phyloP scores from a whole-genome alignment of 2,888 invertebrate species.

The Drosophila peninsularis region DNA sequence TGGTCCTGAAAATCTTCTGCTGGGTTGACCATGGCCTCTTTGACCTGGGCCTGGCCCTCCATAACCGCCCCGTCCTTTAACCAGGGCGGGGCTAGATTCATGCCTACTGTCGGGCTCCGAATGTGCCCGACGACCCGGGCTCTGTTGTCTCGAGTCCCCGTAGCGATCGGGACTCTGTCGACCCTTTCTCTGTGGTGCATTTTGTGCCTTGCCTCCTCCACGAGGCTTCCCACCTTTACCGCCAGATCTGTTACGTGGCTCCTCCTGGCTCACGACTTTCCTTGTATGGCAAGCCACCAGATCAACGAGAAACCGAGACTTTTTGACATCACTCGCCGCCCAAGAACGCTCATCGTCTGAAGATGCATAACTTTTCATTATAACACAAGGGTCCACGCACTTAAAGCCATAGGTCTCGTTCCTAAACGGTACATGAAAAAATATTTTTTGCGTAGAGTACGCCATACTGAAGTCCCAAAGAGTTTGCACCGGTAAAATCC shows the following conservation, averaged over 20 bases:
- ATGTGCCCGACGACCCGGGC: not conserved
- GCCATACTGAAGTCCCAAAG: slow-evolving; percentile 71
- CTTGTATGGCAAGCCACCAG: slow-evolving; percentile 76
- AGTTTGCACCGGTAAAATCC: slow-evolving; percentile 1
- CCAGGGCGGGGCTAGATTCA: not conserved
- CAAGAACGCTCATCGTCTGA: slow-evolving; percentile 81
- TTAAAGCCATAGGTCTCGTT: slow-evolving; percentile 63
- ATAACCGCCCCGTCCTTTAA: not conserved
- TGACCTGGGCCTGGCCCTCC: not conserved
- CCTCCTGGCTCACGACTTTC: slow-evolving; percentile 11
- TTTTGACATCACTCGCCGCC: slow-evolving; percentile 73
- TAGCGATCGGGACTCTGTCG: not conserved
- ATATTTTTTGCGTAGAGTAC: slow-evolving; percentile 83
- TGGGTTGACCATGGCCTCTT: not conserved
- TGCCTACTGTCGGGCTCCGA: not conserved
- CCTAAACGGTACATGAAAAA: slow-evolving; percentile 80
- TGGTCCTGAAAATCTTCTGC: not conserved
- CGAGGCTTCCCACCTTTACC: not conserved
- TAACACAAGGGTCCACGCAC: slow-evolving; percentile 71
- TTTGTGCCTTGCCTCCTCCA: not conserved
- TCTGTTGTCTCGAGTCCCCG: not conserved
- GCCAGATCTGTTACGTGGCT: slow-evolving; percentile 4
- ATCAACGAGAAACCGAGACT: slow-evolving; percentile 81
- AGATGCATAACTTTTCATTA: slow-evolving; percentile 80
- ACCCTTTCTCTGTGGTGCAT: not conserved